Base-by-base conservation (phyloP, 2,113 vertebrate species). In the Suncus etruscus region DNA sequence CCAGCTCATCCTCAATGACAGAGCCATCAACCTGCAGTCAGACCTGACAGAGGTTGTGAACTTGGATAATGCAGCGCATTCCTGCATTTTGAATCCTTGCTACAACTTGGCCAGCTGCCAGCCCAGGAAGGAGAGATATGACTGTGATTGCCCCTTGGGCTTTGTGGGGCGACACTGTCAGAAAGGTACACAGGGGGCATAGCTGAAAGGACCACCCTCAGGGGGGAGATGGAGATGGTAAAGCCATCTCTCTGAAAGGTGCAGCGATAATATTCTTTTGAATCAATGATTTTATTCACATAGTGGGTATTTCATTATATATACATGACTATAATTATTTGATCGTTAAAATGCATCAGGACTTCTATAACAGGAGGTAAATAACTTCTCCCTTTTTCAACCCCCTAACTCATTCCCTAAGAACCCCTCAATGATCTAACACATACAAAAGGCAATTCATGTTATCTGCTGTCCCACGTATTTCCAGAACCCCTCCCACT, bases 71-170 rank as follows among this genome's bases (percentile, higher is more conserved):
- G 97, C 99, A 0, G 97, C 73, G 1, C 99, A 99, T 85, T 98
- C 99, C 1, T 99, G 99, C 2, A 98, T 98, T 80, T 95, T 94
- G 65, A 97, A 94, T 58, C 99, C 99, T 1, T 99, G 99, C 82
- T 97, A 97, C 89, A 99, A 99, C 0, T 98, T 98, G 29, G 99
- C 99, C 85, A 98, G 97, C 90, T 99, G 99, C 3, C 84, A 98
- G 86, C 98, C 99, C 29, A 98, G 97, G 95, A 98, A 98, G 96
- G 98, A 99, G 65, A 92, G 93, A 75, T 99, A 99, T 0, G 98
- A 99, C 77, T 99, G 99, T 78, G 99, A 99, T 97, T 99, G 99
- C 90, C 97, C 98, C 7, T 97, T 99, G 81, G 99, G 99, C 79
- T 99, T 99, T 0, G 99, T 99, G 87, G 99, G 99, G 24, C 97